A percentile compares a stretch with the other conserved stretches of the same genome.
Conservation (phyloP, 2,113 vertebrate genomes). For the Pterocles gutturalis region DNA sequence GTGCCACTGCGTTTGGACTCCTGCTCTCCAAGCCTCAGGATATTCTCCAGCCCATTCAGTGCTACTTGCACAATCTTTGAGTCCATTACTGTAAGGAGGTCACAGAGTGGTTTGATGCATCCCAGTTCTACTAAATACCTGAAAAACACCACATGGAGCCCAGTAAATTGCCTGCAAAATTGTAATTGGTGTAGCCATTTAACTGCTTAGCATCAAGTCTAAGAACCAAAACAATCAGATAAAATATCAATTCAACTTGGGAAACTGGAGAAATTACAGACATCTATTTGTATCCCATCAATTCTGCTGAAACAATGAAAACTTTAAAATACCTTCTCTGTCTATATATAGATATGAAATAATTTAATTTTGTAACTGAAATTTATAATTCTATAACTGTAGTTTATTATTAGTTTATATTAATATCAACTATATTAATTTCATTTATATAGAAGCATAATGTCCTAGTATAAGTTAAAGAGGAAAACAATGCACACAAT, state of each 20-base stretch:
- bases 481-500: fast-evolving
- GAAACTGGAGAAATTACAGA: not conserved
- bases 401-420: not conserved
- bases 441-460: not conserved
- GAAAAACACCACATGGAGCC: conserved; percentile 37
- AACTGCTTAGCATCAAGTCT: not conserved
- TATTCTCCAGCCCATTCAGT: conserved; percentile 95
- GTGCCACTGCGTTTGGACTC: conserved; percentile 90
- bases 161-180: not conserved
- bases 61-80: conserved; percentile 98
- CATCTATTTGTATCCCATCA: not conserved
- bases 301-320: not conserved
- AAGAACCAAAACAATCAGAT: not conserved
- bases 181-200: not conserved
- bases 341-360: not conserved
- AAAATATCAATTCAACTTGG: not conserved
- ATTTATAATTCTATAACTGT: not conserved
- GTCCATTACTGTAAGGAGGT: conserved; percentile 98
- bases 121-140: conserved; percentile 95
- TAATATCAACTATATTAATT: not conserved
- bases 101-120: conserved; percentile 96
- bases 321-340: not conserved
- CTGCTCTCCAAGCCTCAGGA: conserved; percentile 93
- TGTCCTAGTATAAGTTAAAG: not conserved
- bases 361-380: not conserved